These are phyloP conservation scores for Sericinus montela DNA, from an alignment of 2,888 invertebrate genomes.

Conservation along the genomic window DNA sequence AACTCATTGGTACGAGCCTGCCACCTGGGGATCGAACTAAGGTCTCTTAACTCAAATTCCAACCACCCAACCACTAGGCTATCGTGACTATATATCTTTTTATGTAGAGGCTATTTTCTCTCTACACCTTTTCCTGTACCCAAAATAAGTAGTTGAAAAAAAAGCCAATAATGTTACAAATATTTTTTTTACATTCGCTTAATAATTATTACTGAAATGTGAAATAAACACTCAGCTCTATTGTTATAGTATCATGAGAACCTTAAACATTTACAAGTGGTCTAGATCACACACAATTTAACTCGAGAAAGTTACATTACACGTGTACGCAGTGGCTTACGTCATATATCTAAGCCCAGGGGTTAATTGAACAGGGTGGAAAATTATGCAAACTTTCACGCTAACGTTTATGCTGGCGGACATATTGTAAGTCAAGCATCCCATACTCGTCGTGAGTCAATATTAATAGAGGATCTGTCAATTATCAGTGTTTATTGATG, in stretches of 20 bases:
- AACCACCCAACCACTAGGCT: no score
- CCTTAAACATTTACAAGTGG: constrained; percentile 20
- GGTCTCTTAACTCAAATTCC: no score
- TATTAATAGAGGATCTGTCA: constrained; percentile 71
- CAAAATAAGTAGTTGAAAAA: no score
- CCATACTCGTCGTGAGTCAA: constrained; percentile 51
- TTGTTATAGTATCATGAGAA: not conserved
- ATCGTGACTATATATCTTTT: no score
- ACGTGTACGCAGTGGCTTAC: constrained; percentile 18
- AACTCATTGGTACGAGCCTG: no score
- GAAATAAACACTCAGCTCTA: no score
- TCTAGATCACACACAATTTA: constrained; percentile 46
- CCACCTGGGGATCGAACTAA: no score
- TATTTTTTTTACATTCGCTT: no score
- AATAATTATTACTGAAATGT: no score
- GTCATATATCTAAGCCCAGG: constrained; percentile 31
- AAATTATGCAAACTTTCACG: constrained; percentile 55
- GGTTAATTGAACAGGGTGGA: constrained; percentile 45
- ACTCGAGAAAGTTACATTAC: constrained; percentile 37
- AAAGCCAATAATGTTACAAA: no score
- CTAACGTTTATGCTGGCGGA: constrained; percentile 44
- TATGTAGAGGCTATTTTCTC: no score
- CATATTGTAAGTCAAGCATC: constrained; percentile 38
- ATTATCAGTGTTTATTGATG: constrained; percentile 69
- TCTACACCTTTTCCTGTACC: no score